A percentile compares a stretch with the other conserved stretches of the same genome.
Evolutionary conservation across 2,113 vertebrate genomes (phyloP).

Genomic region (Camelus dromedarius): DNA sequence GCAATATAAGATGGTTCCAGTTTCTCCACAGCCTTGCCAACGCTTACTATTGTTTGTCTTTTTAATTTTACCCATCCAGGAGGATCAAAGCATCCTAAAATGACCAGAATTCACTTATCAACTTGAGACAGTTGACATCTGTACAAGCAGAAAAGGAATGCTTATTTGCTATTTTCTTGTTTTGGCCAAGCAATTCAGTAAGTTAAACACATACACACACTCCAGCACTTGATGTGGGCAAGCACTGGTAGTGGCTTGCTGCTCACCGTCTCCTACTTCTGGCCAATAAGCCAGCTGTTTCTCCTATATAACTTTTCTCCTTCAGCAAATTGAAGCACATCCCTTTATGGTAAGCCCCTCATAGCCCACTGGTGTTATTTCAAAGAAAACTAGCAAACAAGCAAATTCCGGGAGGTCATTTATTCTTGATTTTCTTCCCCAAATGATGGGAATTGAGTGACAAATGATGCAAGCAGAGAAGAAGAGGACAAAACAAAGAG

Average conservation of each 20-base stretch:
- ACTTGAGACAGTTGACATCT: slow-evolving; percentile 1
- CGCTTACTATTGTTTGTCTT: slow-evolving; percentile 2
- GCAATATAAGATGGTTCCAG: not conserved
- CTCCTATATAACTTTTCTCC: not conserved
- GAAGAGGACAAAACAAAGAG: not conserved
- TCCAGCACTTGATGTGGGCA: not conserved
- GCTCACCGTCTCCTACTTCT: not conserved
- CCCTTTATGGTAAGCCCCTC: not conserved
- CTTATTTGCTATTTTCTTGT: slow-evolving; percentile 25
- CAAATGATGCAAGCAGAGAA: not conserved
- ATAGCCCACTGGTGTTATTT: not conserved
- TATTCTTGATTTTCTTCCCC: slow-evolving; percentile 44
- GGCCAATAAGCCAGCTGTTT: not conserved
- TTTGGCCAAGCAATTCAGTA: slow-evolving; percentile 14
- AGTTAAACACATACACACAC: not conserved
- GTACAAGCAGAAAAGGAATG: not conserved
- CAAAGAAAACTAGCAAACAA: slow-evolving; percentile 43
- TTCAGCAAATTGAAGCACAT: not conserved
- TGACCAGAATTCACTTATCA: not conserved
- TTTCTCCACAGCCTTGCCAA: not conserved
- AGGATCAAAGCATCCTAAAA: not conserved
- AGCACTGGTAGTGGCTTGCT: not conserved
- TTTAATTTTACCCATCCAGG: not conserved
- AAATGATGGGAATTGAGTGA: not conserved
- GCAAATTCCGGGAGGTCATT: not conserved